These are phyloP conservation scores for Rosalia funebris DNA, from an alignment of 2,888 invertebrate species.

Conservation along the genomic window DNA sequence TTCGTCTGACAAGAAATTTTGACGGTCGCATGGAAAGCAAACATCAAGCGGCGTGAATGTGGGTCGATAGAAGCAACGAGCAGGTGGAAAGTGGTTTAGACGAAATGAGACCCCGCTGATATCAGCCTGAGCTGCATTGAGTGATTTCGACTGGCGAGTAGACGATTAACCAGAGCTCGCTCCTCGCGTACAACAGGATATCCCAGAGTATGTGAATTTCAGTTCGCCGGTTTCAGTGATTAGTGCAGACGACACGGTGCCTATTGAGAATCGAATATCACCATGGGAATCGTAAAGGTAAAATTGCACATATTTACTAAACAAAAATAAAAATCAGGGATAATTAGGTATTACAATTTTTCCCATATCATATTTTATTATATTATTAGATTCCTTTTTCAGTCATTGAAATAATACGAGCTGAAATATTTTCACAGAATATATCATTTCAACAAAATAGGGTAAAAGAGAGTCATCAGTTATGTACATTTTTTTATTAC, in stretches of 20 bases:
- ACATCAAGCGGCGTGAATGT: constrained; percentile 35
- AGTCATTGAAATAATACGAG: no score
- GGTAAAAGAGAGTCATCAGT: no score
- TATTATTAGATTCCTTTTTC: no score
- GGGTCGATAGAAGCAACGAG: constrained; percentile 45
- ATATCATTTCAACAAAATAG: no score
- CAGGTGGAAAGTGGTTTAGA: constrained; percentile 48
- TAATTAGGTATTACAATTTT: no score
- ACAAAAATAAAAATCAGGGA: no score
- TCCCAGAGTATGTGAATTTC: neutral
- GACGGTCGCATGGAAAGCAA: constrained; percentile 9
- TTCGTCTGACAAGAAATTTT: neutral
- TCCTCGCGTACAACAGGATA: neutral
- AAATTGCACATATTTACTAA: no score
- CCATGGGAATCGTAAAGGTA: constrained; percentile 1
- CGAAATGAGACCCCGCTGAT: constrained; percentile 27
- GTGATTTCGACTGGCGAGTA: constrained; percentile 39
- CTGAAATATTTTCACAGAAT: no score
- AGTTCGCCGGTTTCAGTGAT: constrained; percentile 10
- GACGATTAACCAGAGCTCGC: constrained; percentile 9
- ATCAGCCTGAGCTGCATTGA: constrained; percentile 42
- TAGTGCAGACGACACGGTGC: neutral
- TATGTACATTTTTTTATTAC: no score
- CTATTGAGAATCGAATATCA: neutral
- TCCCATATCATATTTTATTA: no score